phyloP scores from a whole-genome alignment of 2,113 vertebrate species.

The Ascaphus truei region DNA sequence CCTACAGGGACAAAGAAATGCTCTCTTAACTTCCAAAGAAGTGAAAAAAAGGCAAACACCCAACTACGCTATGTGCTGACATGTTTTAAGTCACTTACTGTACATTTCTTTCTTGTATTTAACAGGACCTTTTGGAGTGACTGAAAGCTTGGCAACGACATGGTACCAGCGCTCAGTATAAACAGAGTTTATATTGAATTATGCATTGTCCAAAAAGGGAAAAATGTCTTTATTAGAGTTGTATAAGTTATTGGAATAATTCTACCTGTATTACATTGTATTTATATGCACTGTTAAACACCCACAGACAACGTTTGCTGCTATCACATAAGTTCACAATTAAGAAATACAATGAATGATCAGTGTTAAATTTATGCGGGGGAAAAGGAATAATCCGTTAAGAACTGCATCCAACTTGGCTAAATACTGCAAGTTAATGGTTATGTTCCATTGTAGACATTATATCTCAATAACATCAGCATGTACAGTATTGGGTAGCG shows the following conservation, averaged over 20 bases:
- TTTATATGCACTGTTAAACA: background rate
- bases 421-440: too few species aligned
- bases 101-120: background rate
- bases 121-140: slow-evolving; percentile 10
- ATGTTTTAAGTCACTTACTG: too few species aligned
- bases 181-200: background rate
- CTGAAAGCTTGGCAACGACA: background rate
- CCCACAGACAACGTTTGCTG: too few species aligned
- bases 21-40: too few species aligned
- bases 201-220: background rate
- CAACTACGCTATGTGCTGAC: too few species aligned
- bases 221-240: background rate
- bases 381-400: too few species aligned
- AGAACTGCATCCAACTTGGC: too few species aligned
- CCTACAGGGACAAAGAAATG: too few species aligned
- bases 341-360: background rate
- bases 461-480: too few species aligned
- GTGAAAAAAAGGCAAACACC: too few species aligned
- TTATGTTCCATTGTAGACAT: too few species aligned
- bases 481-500: too few species aligned
- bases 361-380: slow-evolving; percentile 6
- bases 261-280: background rate
- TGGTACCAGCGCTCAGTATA: background rate
- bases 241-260: background rate
- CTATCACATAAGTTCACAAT: background rate